Conservation (phyloP, 2,888 invertebrate species). For the Acronicta psi region DNA sequence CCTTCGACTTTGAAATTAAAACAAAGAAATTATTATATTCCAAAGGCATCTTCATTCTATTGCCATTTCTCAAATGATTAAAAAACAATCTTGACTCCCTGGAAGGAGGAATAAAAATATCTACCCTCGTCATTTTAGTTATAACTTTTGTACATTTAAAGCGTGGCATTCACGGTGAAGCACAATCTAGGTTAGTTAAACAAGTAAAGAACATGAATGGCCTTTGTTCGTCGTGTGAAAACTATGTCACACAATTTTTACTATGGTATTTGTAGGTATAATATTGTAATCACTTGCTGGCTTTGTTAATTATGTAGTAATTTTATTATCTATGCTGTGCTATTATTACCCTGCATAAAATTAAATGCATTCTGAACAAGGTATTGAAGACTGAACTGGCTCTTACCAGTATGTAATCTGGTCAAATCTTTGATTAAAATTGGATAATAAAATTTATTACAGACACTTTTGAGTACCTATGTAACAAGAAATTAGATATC, state of each 20-base stretch:
- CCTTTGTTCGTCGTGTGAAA: constrained; percentile 37
- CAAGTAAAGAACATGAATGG: constrained; percentile 7
- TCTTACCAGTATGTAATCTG: too few relatives aligned
- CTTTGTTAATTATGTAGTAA: background rate
- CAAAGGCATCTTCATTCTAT: background rate
- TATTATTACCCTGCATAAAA: too few relatives aligned
- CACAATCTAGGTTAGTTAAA: constrained; percentile 10
- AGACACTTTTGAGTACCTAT: too few relatives aligned
- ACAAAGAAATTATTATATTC: background rate
- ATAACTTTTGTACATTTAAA: constrained; percentile 8
- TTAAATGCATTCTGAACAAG: too few relatives aligned
- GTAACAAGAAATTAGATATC: too few relatives aligned
- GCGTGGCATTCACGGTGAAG: constrained; percentile 32
- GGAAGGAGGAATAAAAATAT: background rate
- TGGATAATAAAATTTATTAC: too few relatives aligned
- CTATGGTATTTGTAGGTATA: constrained; percentile 1
- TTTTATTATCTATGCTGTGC: background rate
- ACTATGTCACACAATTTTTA: constrained; percentile 9
- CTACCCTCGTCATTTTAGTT: constrained; percentile 16
- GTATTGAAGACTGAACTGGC: too few relatives aligned
- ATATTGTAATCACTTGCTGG: constrained; percentile 4
- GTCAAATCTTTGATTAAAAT: too few relatives aligned
- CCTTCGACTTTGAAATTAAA: background rate
- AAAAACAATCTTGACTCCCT: background rate
- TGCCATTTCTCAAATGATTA: background rate